These are phyloP conservation scores for Hipparchia semele DNA, from an alignment of 2,888 invertebrate genomes.

Conservation along the genomic window DNA sequence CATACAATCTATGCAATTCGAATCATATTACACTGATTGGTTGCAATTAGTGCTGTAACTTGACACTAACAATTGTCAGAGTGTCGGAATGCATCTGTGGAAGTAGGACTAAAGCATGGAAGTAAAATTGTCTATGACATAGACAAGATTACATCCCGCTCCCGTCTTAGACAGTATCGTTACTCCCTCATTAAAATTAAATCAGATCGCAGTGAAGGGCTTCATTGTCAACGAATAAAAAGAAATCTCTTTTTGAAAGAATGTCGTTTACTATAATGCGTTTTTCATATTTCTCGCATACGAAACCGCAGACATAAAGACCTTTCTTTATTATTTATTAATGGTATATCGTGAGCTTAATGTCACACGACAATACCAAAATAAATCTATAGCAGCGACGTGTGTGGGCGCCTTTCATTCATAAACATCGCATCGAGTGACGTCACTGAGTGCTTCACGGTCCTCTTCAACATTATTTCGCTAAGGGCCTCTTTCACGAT, in stretches of 20 bases:
- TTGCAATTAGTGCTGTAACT: neutral
- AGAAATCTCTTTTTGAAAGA: too few species aligned
- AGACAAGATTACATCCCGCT: too few species aligned
- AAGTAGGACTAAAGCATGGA: too few species aligned
- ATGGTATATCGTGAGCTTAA: neutral
- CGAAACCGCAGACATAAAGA: neutral
- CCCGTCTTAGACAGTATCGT: too few species aligned
- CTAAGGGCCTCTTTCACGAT: too few species aligned
- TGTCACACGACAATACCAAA: neutral
- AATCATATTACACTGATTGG: constrained; percentile 10
- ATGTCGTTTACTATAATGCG: neutral
- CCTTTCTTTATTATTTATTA: neutral
- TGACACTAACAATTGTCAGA: neutral
- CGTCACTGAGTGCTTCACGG: constrained; percentile 1
- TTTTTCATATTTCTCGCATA: neutral
- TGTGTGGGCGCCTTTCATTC: constrained; percentile 20
- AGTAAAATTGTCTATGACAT: too few species aligned
- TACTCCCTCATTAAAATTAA: too few species aligned
- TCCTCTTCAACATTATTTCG: neutral
- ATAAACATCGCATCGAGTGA: constrained; percentile 3
- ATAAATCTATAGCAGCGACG: constrained; percentile 12
- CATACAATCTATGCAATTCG: constrained; percentile 4
- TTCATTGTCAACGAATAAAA: too few species aligned
- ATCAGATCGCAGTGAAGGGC: too few species aligned
- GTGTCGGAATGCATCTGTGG: neutral